Evolutionary conservation across 1,140 invertebrate species (phyloP).

Genomic region (Trichogramma pretiosum): DNA sequence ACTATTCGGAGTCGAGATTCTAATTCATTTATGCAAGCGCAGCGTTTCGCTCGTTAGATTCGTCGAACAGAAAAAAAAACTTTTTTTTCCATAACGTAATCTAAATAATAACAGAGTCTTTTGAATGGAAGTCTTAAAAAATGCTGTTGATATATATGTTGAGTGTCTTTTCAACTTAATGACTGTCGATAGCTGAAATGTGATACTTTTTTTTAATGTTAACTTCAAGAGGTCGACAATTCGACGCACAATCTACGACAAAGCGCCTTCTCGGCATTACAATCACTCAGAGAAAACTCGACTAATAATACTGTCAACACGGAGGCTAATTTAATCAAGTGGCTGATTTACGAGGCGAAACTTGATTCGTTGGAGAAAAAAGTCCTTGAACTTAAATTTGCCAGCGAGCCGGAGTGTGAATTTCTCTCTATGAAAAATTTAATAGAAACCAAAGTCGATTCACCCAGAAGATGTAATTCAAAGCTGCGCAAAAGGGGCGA

Average conservation of each 20-base stretch:
- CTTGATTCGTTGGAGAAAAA: constrained; percentile 21
- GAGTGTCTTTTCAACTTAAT: too few relatives aligned
- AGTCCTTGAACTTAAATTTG: constrained; percentile 19
- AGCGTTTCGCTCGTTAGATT: too few relatives aligned
- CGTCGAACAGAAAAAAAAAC: too few relatives aligned
- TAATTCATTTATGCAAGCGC: too few relatives aligned
- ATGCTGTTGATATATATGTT: too few relatives aligned
- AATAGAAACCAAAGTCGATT: background rate
- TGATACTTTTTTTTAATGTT: too few relatives aligned
- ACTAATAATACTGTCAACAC: background rate
- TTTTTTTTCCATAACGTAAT: too few relatives aligned
- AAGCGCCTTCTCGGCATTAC: background rate
- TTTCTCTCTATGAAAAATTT: constrained; percentile 19
- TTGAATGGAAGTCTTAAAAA: too few relatives aligned
- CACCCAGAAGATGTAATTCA: constrained; percentile 32
- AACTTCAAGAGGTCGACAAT: too few relatives aligned
- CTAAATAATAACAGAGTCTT: too few relatives aligned
- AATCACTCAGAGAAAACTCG: background rate
- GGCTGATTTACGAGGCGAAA: constrained; percentile 30
- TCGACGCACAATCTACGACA: background rate
- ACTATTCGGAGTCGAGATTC: too few relatives aligned
- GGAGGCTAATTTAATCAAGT: constrained; percentile 27
- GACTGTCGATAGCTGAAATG: too few relatives aligned
- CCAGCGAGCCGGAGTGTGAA: constrained; percentile 24
- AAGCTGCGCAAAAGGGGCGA: constrained; percentile 43